Conservation (phyloP, 2,113 vertebrate species). For the Mastomys coucha region DNA sequence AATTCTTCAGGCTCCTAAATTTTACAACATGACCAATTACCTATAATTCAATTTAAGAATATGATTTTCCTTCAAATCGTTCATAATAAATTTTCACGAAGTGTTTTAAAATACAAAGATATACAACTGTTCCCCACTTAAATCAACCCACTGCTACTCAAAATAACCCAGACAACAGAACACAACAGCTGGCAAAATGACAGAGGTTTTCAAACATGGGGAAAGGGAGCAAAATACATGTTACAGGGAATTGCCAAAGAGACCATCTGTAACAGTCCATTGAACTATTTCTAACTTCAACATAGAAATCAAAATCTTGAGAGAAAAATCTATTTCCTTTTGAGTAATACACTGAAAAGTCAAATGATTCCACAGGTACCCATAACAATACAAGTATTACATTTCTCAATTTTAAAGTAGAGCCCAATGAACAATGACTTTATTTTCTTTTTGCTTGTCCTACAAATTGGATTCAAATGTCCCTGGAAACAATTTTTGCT, state of each 20-base stretch:
- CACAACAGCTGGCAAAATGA: conserved; percentile 72
- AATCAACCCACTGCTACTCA: conserved; percentile 63
- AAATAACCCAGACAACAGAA: conserved; percentile 76
- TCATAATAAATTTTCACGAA: conserved; percentile 39
- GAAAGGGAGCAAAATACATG: conserved; percentile 41
- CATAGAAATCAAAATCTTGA: conserved; percentile 43
- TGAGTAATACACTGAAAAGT: neutral
- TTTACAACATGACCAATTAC: conserved; percentile 50
- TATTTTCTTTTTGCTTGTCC: conserved; percentile 54
- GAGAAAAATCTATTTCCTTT: conserved; percentile 52
- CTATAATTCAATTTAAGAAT: conserved; percentile 50
- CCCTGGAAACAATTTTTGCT: conserved; percentile 23
- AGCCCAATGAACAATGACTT: conserved; percentile 45
- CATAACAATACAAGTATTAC: conserved; percentile 36
- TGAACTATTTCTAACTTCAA: conserved; percentile 61
- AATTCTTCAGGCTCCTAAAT: conserved; percentile 48
- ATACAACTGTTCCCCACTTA: conserved; percentile 32
- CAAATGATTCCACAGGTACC: conserved; percentile 42
- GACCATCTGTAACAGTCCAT: neutral
- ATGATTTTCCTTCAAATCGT: neutral
- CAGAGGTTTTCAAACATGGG: conserved; percentile 3
- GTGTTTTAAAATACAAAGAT: conserved; percentile 58
- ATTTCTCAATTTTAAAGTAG: conserved; percentile 55
- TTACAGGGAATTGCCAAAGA: conserved; percentile 32
- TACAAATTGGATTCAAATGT: neutral